Percentiles rank a stretch among this genome's conserved stretches.
phyloP scores from a whole-genome alignment of 2,113 vertebrate genomes.

The Sinocyclocheilus anshuiensis region DNA sequence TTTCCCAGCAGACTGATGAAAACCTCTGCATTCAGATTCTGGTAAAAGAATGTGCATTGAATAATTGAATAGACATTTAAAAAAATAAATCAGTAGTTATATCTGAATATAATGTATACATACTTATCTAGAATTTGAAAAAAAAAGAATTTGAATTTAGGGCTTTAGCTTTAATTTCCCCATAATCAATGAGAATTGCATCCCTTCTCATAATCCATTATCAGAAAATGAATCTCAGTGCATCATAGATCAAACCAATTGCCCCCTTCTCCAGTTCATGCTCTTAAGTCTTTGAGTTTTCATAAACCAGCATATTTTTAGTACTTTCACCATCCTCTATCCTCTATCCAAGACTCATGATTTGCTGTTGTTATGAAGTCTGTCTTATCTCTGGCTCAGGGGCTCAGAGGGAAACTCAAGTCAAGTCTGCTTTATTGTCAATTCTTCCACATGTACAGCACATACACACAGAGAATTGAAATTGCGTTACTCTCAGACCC shows the following conservation, averaged over 20 bases:
- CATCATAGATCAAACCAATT: constrained; percentile 4
- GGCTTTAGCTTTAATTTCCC: not conserved
- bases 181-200: not conserved
- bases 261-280: constrained; percentile 22
- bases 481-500: no score
- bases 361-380: constrained; percentile 38
- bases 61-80: no score
- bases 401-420: constrained; percentile 22
- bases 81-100: no score
- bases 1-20: not conserved
- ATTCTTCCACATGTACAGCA: no score
- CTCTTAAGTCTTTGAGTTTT: constrained; percentile 21
- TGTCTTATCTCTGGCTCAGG: constrained; percentile 27
- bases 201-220: not conserved
- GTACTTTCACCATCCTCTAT: constrained; percentile 26
- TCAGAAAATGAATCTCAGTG: not conserved
- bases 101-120: no score
- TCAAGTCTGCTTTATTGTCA: no score
- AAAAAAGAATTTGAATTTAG: no score
- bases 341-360: constrained; percentile 22
- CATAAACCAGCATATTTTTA: constrained; percentile 31
- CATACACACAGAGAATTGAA: no score
- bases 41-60: no score
- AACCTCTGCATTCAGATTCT: not conserved
- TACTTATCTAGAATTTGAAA: no score